Evolutionary conservation across 2,888 invertebrate genomes (phyloP).

Genomic region (Raillietiella orientalis): DNA sequence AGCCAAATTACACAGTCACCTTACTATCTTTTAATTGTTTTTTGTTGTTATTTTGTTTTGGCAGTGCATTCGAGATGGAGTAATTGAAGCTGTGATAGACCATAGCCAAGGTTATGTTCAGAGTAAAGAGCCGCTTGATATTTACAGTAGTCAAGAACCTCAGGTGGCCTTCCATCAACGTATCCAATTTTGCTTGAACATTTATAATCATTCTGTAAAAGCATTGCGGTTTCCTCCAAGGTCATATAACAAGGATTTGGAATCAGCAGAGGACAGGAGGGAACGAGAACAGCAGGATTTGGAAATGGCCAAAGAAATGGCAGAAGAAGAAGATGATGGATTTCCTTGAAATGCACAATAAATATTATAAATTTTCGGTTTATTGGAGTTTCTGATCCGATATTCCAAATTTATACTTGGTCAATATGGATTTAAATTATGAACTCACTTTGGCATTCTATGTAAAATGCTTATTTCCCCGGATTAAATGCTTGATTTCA

Average conservation of each 20-base stretch:
- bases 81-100: slow-evolving; percentile 87
- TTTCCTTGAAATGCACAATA: no score
- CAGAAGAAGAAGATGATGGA: slow-evolving; percentile 97
- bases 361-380: no score
- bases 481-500: no score
- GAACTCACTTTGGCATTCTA: no score
- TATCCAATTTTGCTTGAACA: slow-evolving; percentile 82
- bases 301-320: slow-evolving; percentile 98
- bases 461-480: no score
- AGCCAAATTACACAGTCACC: background rate
- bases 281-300: slow-evolving; percentile 92
- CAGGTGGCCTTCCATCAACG: slow-evolving; percentile 84
- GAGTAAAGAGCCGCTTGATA: slow-evolving; percentile 83
- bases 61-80: slow-evolving; percentile 71
- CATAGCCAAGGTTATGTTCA: slow-evolving; percentile 87
- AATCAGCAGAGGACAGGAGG: slow-evolving; percentile 73
- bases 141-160: slow-evolving; percentile 87
- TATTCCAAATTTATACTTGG: no score
- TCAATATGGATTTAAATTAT: no score
- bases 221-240: slow-evolving; percentile 98
- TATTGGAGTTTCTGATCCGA: no score
- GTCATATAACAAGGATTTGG: slow-evolving; percentile 88
- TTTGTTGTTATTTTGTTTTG: slow-evolving; percentile 4
- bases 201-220: slow-evolving; percentile 96
- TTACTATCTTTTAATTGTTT: slow-evolving; percentile 1